These are phyloP conservation scores for Chymomyza caudatula DNA, from an alignment of 2,888 invertebrate genomes.

Conservation along the genomic window DNA sequence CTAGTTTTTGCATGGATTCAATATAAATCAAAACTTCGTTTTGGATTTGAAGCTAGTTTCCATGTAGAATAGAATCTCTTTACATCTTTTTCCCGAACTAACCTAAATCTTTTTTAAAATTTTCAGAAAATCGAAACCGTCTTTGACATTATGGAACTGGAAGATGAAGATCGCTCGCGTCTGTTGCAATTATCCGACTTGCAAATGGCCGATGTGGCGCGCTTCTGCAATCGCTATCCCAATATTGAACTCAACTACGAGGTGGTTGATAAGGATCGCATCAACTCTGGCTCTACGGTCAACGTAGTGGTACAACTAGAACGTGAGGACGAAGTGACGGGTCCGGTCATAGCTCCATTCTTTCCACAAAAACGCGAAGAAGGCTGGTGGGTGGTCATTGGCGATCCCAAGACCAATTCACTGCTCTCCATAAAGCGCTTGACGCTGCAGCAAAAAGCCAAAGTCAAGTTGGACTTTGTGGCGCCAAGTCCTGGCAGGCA, in stretches of 20 bases:
- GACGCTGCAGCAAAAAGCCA: slow-evolving; percentile 94
- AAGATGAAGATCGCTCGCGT: slow-evolving; percentile 90
- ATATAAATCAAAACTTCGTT: too few species aligned
- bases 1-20: too few species aligned
- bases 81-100: neutral
- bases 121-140: slow-evolving; percentile 83
- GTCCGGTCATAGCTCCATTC: slow-evolving; percentile 98
- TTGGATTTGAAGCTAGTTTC: too few species aligned
- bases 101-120: neutral
- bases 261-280: slow-evolving; percentile 87
- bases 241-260: slow-evolving; percentile 98
- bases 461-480: slow-evolving; percentile 87
- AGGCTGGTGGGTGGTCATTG: slow-evolving; percentile 99
- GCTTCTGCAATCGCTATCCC: slow-evolving; percentile 99
- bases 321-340: slow-evolving; percentile 96
- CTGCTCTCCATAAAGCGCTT: slow-evolving; percentile 97
- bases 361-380: slow-evolving; percentile 97
- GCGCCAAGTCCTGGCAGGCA: slow-evolving; percentile 93
- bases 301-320: slow-evolving; percentile 94
- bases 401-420: slow-evolving; percentile 95
- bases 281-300: slow-evolving; percentile 90
- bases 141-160: slow-evolving; percentile 88
- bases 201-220: slow-evolving; percentile 98
- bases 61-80: too few species aligned
- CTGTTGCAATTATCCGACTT: slow-evolving; percentile 87